phyloP scores from a whole-genome alignment of 2,888 invertebrate genomes.

The Micropterix aruncella region DNA sequence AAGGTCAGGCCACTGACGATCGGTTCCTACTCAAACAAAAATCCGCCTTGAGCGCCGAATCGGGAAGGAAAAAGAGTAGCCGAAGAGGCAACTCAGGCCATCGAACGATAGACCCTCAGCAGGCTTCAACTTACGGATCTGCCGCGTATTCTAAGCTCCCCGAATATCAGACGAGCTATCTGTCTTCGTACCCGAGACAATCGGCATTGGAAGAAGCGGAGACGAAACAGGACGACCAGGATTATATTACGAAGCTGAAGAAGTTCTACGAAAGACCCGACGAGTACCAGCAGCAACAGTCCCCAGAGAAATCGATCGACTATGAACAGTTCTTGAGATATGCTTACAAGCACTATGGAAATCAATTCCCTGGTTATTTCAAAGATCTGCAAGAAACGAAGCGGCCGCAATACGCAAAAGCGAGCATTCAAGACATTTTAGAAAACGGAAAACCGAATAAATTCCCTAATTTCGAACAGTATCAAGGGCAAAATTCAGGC shows the following conservation, averaged over 20 bases:
- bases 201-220: neutral
- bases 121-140: neutral
- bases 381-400: neutral
- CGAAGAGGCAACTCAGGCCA: too few species aligned
- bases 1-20: too few species aligned
- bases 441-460: neutral
- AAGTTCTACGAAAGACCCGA: neutral
- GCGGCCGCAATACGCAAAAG: neutral
- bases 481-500: too few species aligned
- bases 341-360: neutral
- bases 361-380: neutral
- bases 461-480: neutral
- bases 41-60: too few species aligned
- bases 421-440: neutral
- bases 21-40: too few species aligned
- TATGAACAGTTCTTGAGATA: neutral
- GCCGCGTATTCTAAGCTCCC: neutral
- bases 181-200: neutral
- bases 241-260: neutral
- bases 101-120: too few species aligned
- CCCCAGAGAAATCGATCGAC: neutral
- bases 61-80: too few species aligned
- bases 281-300: neutral
- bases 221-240: neutral
- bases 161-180: neutral